Conservation (phyloP, 2,113 vertebrate species). For the Prinia subflava region DNA sequence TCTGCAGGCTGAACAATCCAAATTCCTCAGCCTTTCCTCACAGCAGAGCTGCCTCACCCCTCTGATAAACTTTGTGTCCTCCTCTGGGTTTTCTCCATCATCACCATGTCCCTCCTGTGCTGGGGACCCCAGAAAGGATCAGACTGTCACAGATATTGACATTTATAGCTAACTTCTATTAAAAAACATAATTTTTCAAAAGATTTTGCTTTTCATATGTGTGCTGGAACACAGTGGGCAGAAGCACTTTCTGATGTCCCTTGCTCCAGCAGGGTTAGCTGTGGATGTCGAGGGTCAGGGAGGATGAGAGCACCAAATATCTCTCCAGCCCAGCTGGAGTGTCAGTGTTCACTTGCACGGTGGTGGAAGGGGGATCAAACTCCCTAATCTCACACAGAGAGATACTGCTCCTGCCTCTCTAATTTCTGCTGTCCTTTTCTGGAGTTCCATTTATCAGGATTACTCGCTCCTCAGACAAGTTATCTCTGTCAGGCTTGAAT, state of each 20-base stretch:
- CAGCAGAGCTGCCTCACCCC: background rate
- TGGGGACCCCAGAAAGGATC: background rate
- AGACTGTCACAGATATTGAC: background rate
- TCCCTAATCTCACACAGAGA: background rate
- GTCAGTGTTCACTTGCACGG: background rate
- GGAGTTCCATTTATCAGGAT: slow-evolving; percentile 27
- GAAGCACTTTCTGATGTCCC: background rate
- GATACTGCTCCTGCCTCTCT: background rate
- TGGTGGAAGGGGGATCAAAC: background rate
- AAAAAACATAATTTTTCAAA: background rate
- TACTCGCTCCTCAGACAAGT: background rate
- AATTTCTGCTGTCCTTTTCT: slow-evolving; percentile 3
- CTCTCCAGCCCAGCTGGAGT: background rate
- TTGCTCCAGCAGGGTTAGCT: background rate
- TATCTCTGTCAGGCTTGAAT: slow-evolving; percentile 49
- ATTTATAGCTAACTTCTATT: background rate
- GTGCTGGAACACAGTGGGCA: fast-evolving
- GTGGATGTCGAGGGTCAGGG: background rate
- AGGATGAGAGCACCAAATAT: background rate
- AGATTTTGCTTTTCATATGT: background rate
- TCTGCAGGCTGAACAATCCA: background rate
- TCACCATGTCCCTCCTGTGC: background rate
- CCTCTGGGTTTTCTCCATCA: background rate
- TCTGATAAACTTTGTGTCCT: background rate
- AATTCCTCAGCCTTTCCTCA: background rate